Conservation (phyloP, 2,797 vertebrate genomes). For the Stomatorhinus walkeri region DNA sequence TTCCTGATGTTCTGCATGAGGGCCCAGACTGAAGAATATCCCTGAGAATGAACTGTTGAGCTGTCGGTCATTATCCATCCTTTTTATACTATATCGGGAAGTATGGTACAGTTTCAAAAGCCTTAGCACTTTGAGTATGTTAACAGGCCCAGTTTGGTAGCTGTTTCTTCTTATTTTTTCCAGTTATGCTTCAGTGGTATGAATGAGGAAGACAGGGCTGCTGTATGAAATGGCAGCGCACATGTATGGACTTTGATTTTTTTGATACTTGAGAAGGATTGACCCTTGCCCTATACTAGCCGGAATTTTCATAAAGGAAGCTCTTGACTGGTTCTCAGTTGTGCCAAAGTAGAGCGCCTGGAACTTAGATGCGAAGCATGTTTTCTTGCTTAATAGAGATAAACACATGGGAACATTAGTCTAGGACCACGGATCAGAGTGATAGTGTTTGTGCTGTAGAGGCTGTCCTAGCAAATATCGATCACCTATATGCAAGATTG, state of each 20-base stretch:
- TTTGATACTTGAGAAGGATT: background rate
- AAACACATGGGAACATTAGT: constrained; percentile 44
- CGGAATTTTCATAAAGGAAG: constrained; percentile 38
- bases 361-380: constrained; percentile 43
- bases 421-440: constrained; percentile 47
- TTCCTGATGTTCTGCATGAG: background rate
- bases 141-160: background rate
- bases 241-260: background rate
- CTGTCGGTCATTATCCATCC: background rate
- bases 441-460: constrained; percentile 33
- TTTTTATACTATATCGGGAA: background rate
- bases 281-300: background rate
- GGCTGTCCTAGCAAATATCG: background rate
- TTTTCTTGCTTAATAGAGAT: constrained; percentile 39
- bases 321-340: constrained; percentile 42
- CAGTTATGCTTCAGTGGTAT: background rate
- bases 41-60: background rate
- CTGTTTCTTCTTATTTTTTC: background rate
- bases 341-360: constrained; percentile 47
- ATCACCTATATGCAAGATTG: background rate
- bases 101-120: background rate
- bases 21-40: background rate
- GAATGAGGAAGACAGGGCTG: background rate
- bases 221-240: background rate
- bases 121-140: background rate